phyloP scores from a whole-genome alignment of 2,113 vertebrate genomes.

The Burhinus bistriatus region DNA sequence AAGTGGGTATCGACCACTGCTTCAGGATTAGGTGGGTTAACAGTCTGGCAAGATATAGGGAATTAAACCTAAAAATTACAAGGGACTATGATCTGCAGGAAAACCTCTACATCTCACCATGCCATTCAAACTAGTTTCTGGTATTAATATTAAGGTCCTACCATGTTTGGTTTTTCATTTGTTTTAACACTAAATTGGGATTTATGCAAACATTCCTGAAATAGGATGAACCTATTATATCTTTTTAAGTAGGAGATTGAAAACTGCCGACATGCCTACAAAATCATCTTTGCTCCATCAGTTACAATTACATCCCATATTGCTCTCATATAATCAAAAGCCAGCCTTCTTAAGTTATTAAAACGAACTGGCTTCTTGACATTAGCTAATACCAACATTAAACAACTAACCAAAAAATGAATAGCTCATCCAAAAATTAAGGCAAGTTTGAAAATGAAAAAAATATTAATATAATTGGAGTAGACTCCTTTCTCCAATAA shows the following conservation, averaged over 20 bases:
- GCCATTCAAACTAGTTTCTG: neutral
- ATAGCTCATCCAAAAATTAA: neutral
- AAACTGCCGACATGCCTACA: neutral
- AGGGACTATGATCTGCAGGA: neutral
- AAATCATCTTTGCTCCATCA: neutral
- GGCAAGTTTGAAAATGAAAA: neutral
- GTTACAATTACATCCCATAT: neutral
- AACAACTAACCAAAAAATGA: neutral
- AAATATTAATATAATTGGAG: neutral
- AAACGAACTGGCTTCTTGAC: neutral
- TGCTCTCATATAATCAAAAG: slow-evolving; percentile 5
- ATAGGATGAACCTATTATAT: neutral
- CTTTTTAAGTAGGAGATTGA: neutral
- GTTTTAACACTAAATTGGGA: neutral
- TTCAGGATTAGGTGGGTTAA: neutral
- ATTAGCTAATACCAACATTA: neutral
- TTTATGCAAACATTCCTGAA: neutral
- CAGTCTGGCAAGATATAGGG: neutral
- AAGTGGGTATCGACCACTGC: neutral
- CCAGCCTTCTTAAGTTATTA: neutral
- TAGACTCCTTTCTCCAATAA: neutral
- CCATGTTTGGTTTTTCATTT: neutral
- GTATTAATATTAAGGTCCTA: neutral
- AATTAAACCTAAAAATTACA: neutral
- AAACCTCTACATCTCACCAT: neutral